Conservation (phyloP, 2,888 invertebrate species). For the Calameuta idolon region DNA sequence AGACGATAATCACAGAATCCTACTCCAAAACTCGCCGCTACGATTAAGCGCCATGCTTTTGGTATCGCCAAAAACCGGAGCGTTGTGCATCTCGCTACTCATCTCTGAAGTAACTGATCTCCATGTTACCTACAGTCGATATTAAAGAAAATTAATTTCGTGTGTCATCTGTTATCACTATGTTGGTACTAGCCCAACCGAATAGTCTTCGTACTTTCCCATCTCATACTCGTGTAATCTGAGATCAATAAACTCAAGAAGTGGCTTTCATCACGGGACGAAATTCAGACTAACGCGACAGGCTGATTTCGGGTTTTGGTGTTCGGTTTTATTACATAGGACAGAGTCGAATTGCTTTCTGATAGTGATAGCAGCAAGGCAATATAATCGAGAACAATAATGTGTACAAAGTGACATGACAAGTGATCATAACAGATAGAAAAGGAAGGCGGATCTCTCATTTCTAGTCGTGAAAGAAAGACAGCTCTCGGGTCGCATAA, state of each 20-base stretch:
- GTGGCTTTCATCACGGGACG: slow-evolving; percentile 31
- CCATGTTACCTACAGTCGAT: too few species aligned
- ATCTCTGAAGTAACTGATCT: too few species aligned
- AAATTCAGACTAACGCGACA: background rate
- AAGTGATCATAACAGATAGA: background rate
- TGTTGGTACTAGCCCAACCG: too few species aligned
- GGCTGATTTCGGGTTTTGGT: background rate
- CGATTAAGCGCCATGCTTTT: too few species aligned
- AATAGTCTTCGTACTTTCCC: slow-evolving; percentile 24
- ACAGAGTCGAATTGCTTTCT: background rate
- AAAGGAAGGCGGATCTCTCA: background rate
- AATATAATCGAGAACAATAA: too few species aligned
- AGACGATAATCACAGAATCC: too few species aligned
- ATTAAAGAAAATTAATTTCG: too few species aligned
- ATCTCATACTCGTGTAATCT: slow-evolving; percentile 31
- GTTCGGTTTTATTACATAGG: background rate
- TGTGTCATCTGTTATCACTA: too few species aligned
- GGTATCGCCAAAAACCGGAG: too few species aligned
- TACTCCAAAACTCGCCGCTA: too few species aligned
- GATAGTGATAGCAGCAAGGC: background rate
- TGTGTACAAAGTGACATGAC: too few species aligned
- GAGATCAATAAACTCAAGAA: slow-evolving; percentile 46
- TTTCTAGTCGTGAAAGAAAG: background rate
- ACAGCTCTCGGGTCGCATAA: background rate
- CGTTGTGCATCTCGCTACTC: too few species aligned